Conservation (phyloP, 2,888 invertebrate species). For the Pollenia amentaria region DNA sequence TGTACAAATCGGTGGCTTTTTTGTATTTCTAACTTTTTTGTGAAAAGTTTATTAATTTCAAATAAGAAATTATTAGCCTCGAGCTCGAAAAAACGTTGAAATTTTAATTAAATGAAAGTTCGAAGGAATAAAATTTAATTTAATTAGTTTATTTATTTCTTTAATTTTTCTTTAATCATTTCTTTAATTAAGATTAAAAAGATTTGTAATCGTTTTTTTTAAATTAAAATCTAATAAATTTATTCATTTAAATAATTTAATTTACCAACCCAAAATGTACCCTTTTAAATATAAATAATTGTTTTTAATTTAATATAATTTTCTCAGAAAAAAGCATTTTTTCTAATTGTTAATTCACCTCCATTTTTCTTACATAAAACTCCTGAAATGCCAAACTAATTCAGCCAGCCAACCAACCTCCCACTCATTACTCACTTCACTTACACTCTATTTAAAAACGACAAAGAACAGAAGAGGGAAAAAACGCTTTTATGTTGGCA, state of each 20-base stretch:
- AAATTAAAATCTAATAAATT: too few species aligned
- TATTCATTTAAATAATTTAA: background rate
- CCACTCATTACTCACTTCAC: background rate
- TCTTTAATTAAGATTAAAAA: too few species aligned
- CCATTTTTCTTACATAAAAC: background rate
- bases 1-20: too few species aligned
- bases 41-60: too few species aligned
- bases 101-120: too few species aligned
- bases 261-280: slow-evolving; percentile 17
- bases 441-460: slow-evolving; percentile 7
- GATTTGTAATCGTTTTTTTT: too few species aligned
- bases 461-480: background rate
- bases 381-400: slow-evolving; percentile 10
- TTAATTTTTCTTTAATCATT: too few species aligned
- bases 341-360: background rate
- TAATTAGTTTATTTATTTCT: too few species aligned
- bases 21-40: too few species aligned
- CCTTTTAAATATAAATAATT: slow-evolving; percentile 34
- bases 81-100: too few species aligned
- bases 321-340: slow-evolving; percentile 1
- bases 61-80: too few species aligned
- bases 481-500: slow-evolving; percentile 14
- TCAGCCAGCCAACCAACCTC: background rate
- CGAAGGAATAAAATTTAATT: too few species aligned
- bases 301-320: slow-evolving; percentile 6